Evolutionary conservation across 2,797 vertebrate species (phyloP).

Genomic region (Sebastolobus alascanus): DNA sequence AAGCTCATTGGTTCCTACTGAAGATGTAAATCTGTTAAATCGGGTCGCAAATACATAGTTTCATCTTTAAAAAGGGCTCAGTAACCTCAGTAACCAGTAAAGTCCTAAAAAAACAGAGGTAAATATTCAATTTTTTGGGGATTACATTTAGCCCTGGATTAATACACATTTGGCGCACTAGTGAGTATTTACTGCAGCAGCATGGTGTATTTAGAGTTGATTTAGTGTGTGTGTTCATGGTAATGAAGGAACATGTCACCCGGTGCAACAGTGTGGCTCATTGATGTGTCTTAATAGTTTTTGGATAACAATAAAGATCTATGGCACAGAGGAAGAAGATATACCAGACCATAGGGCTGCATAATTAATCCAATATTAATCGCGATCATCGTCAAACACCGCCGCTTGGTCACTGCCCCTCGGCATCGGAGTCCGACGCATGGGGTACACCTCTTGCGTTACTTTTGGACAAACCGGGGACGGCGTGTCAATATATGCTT

Average conservation of each 20-base stretch:
- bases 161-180: background rate
- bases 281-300: background rate
- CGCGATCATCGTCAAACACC: too few species aligned
- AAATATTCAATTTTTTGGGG: background rate
- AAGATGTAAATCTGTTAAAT: background rate
- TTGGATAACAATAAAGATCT: background rate
- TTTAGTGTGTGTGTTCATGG: background rate
- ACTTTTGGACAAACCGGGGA: too few species aligned
- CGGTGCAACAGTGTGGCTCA: background rate
- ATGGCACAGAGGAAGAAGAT: background rate
- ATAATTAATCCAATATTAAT: too few species aligned
- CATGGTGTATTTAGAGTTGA: slow-evolving; percentile 5
- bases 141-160: background rate
- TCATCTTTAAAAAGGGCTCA: background rate
- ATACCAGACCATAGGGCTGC: background rate
- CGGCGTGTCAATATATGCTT: too few species aligned
- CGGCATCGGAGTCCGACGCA: too few species aligned
- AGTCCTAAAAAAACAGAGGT: background rate
- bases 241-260: background rate
- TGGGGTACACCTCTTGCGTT: too few species aligned
- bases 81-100: too few species aligned
- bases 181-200: slow-evolving; percentile 24
- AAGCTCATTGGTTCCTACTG: background rate
- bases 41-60: background rate
- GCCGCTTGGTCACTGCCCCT: too few species aligned